These are phyloP conservation scores for Spheniscus humboldti DNA, from an alignment of 2,797 vertebrate species.

Conservation along the genomic window DNA sequence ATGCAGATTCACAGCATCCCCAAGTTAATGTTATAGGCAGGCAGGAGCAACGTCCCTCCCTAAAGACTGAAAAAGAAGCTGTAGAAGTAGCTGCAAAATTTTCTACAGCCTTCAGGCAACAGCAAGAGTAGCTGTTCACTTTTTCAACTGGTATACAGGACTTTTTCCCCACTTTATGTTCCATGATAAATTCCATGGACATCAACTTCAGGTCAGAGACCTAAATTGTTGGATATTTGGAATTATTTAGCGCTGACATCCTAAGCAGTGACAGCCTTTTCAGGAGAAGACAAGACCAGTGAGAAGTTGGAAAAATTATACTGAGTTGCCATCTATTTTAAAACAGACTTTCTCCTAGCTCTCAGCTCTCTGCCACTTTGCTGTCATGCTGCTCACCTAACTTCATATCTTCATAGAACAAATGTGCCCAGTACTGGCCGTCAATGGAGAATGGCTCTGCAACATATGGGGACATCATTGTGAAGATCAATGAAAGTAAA, in stretches of 20 bases:
- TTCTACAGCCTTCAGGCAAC: background rate
- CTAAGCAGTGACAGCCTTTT: background rate
- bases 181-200: background rate
- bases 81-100: background rate
- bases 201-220: background rate
- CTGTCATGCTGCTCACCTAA: background rate
- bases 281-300: background rate
- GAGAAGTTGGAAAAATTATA: background rate
- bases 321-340: background rate
- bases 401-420: slow-evolving; percentile 74
- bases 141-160: background rate
- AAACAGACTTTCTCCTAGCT: background rate
- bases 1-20: background rate
- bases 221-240: background rate
- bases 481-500: slow-evolving; percentile 83
- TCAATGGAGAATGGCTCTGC: slow-evolving; percentile 74
- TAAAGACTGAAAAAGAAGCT: background rate
- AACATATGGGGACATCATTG: slow-evolving; percentile 82
- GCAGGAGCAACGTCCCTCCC: background rate
- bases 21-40: background rate
- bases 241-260: background rate
- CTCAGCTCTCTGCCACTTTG: background rate
- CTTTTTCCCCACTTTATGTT: background rate
- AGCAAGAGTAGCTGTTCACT: background rate
- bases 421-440: slow-evolving; percentile 97